Base-by-base conservation (phyloP, 2,797 vertebrate genomes). In the Danio tinwini region DNA sequence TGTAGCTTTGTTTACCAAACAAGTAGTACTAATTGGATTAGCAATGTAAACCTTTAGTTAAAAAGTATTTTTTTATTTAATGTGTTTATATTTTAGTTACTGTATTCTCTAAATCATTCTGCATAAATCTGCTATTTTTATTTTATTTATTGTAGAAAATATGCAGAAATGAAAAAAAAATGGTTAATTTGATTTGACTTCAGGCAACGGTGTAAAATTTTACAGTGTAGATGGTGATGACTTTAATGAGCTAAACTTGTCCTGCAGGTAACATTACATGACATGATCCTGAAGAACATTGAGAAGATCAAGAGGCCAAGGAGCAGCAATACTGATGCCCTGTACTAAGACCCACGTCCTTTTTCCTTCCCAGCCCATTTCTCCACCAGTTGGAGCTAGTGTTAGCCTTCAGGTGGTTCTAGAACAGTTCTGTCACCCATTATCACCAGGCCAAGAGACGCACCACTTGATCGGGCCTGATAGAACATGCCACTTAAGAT, bases 261-360 rank as follows among this genome's bases (percentile, higher is more conserved):
- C 29, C 9, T 70, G 50, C 85, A 99, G 98, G 98, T 99, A 89
- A 98, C 97, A 82, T 95, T 99, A 93, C 97, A 99, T 62, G 97
- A 99, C 91, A 98, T 99, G 97, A 99, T 99, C 88, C 95, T 99
- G 92, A 99, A 99, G 94, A 99, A 99, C 91, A 99, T 99, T 9
- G 98, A 99, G 93, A 99, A 99, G 94, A 99, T 99, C 92, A 99
- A 98, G 94, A 95, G 96, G 94, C 98, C 98, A 88, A 94, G 97
- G 82, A 99, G 97, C 95, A 97, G 97, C 94, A 99, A 99, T 67
- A 91, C 95, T 9, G 98, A 99, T 68, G 97, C 98, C 58, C 93
- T 96, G 80, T 96, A 96, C 89, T 96, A 93, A 93, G 88, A 8
- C 19, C 52, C 55, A 69, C 63, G 42, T 61, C 49, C 16, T 21